Evolutionary conservation across 2,888 invertebrate species (phyloP).

Genomic region (Isoperla grammatica): DNA sequence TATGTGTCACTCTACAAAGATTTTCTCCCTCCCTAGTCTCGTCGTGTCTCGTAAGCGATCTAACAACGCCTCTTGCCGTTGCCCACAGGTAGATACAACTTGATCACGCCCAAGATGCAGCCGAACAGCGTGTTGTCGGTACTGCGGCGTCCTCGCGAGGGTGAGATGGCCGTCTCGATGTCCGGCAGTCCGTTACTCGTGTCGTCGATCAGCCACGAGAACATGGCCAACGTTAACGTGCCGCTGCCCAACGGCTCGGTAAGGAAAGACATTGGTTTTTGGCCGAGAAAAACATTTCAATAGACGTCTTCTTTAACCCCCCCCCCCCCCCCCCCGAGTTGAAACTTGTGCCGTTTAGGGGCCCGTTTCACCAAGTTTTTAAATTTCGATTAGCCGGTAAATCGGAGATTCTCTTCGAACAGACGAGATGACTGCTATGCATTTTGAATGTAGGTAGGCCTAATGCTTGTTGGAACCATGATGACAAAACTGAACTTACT

Average conservation of each 20-base stretch:
- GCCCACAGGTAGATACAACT: slow-evolving; percentile 1
- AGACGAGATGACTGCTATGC: no score
- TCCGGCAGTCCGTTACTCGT: slow-evolving; percentile 61
- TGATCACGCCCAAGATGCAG: slow-evolving; percentile 45
- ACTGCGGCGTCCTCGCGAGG: slow-evolving; percentile 54
- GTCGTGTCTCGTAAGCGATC: no score
- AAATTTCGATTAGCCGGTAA: background rate
- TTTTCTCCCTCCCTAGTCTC: no score
- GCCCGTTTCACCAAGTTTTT: background rate
- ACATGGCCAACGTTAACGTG: slow-evolving; percentile 61
- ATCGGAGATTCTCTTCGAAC: background rate
- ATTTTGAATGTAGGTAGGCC: no score
- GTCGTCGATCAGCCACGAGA: slow-evolving; percentile 45
- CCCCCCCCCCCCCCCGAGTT: no score
- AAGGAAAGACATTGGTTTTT: no score
- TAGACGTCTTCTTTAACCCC: no score
- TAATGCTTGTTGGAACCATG: no score
- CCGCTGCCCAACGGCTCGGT: slow-evolving; percentile 55
- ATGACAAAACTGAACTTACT: no score
- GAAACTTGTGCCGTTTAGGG: no score
- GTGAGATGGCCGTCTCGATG: slow-evolving; percentile 63
- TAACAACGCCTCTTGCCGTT: no score
- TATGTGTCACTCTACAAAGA: no score
- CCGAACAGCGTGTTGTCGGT: slow-evolving; percentile 58
- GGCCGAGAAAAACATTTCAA: background rate